Evolutionary conservation across 2,797 vertebrate species (phyloP), one percentile per base, ranked within the genome.

Genomic region (Hoplostethus atlanticus): DNA sequence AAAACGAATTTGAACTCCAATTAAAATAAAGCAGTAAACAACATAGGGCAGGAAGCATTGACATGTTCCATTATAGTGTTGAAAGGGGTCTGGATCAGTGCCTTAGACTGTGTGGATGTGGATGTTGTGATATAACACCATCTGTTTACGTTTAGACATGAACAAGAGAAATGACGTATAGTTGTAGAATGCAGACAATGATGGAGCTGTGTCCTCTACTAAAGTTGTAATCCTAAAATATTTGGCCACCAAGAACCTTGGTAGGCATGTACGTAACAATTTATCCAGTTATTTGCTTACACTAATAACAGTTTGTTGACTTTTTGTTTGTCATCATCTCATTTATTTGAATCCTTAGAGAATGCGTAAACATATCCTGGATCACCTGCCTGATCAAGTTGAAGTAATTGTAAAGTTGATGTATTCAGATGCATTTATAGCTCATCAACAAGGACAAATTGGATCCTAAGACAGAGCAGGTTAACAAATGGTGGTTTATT

Each of bases 91-190:
- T 90, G 87, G 87, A 92, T 85, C 87, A 91, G 91, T 93, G 92
- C 93, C 93, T 93, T 93, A 92, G 88, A 91, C 81, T 85, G 86
- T 89, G 70, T 78, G 73, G 58, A 68, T 76, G 75, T 86, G 73
- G 62, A 79, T 85, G 68, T 73, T 80, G 64, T 82, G 50, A 69
- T 64, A 28, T 64, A 47, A 64, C 75, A 77, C 51, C 67, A 63
- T 71, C 69, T 72, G 67, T 79, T 73, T 75, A 75, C 73, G 55
- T 79, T 77, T 44, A 76, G 65, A 72, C 56, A 70, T 47, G 2
- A 71, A 78, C 17, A 56, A 73, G 36, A 69, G 51, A 77, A 64
- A 80, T 48, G 34, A 75, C 15, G 48, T 72, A 34, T 31, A 58
- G 13, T 30, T 51, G 28, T 53, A 64, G 25, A 71, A 72, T 47